Percentiles rank a stretch among this genome's conserved stretches.
phyloP scores from a whole-genome alignment of 2,797 vertebrate species.

The Malurus leucopterus region DNA sequence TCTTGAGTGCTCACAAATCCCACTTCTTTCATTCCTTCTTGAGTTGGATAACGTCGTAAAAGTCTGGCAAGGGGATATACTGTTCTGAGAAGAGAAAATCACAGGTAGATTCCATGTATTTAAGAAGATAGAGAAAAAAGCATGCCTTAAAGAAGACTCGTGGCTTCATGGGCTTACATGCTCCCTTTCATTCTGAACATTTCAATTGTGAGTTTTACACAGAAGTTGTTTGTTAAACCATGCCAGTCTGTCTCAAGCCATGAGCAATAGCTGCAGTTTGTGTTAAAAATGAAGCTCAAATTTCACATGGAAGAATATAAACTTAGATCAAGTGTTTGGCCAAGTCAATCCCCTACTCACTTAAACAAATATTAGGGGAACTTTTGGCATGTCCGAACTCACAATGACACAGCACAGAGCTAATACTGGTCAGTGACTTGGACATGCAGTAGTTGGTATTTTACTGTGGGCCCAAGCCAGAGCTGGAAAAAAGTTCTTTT shows the following conservation, averaged over 20 bases:
- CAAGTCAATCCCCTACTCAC: background rate
- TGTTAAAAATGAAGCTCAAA: background rate
- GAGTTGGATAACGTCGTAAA: background rate
- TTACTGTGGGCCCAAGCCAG: background rate
- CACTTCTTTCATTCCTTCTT: background rate
- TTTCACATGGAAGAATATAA: background rate
- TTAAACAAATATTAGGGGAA: background rate
- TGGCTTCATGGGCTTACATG: background rate
- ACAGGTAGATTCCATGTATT: background rate
- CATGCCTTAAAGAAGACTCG: background rate
- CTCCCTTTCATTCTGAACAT: background rate
- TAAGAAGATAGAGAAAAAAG: background rate
- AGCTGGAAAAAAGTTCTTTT: background rate
- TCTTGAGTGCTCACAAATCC: background rate
- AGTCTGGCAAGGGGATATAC: background rate
- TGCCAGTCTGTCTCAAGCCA: background rate
- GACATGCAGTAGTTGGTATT: background rate
- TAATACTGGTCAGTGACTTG: background rate
- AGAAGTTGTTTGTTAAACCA: background rate
- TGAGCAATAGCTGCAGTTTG: background rate
- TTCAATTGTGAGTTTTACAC: background rate
- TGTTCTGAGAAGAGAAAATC: background rate
- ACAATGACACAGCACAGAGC: rapidly evolving
- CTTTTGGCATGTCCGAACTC: background rate
- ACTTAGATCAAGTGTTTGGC: background rate